Conservation (phyloP, 2,888 invertebrate species). For the Lasioglossum villosulum region DNA sequence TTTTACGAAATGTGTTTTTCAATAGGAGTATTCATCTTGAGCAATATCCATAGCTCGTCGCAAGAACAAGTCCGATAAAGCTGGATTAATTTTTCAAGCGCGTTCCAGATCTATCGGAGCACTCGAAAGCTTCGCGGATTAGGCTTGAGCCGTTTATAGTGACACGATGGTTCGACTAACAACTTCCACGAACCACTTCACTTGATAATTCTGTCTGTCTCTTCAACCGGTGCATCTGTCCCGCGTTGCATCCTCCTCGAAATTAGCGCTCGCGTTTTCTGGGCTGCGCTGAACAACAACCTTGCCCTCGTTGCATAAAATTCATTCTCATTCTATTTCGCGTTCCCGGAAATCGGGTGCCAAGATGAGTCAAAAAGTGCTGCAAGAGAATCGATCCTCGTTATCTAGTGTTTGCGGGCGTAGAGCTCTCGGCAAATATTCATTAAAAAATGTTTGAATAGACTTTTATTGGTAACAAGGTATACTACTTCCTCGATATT, state of each 20-base stretch:
- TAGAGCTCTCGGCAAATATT: background rate
- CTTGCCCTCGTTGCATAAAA: background rate
- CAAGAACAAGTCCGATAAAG: conserved; percentile 27
- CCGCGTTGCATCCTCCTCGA: background rate
- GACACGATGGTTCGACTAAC: background rate
- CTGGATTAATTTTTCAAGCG: background rate
- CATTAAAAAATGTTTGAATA: background rate
- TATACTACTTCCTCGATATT: background rate
- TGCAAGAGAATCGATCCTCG: background rate
- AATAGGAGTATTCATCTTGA: background rate
- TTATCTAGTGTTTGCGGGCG: background rate
- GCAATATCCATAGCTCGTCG: background rate
- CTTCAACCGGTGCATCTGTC: background rate
- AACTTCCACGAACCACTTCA: conserved; percentile 25
- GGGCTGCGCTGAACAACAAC: background rate
- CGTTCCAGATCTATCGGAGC: conserved; percentile 1
- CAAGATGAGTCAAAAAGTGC: background rate
- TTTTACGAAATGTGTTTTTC: background rate
- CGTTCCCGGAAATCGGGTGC: background rate
- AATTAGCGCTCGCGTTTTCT: background rate
- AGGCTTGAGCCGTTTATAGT: conserved; percentile 23
- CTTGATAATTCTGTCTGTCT: conserved; percentile 28
- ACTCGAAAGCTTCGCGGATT: conserved; percentile 31
- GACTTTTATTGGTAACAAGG: background rate
- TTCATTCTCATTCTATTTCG: background rate